Evolutionary conservation across 2,113 vertebrate genomes (phyloP).

Genomic region (Gracilinanus agilis): DNA sequence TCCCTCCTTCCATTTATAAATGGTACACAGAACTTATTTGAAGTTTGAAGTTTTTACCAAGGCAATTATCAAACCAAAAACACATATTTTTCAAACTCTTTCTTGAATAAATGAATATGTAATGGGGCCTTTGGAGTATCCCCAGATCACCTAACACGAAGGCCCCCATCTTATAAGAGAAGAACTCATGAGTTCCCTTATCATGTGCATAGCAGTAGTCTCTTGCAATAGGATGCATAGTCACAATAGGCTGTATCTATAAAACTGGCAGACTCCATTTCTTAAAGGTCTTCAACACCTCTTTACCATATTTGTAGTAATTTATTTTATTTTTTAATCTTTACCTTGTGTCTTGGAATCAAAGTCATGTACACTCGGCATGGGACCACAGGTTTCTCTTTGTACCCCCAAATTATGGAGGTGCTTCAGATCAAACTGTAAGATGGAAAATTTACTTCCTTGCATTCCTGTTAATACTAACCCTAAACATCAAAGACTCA

Average conservation of each 20-base stretch:
- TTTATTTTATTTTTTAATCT: too few species aligned
- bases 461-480: too few species aligned
- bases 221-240: background rate
- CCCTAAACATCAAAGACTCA: too few species aligned
- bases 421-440: too few species aligned
- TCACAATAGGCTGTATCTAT: background rate
- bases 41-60: slow-evolving; percentile 28
- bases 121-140: background rate
- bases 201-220: background rate
- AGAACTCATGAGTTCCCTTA: background rate
- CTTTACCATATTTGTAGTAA: too few species aligned
- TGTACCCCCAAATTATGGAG: too few species aligned
- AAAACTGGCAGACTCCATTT: background rate
- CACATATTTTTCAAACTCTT: slow-evolving; percentile 1
- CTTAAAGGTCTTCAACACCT: too few species aligned
- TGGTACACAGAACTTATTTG: background rate
- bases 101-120: background rate
- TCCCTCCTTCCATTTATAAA: background rate
- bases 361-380: too few species aligned
- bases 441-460: too few species aligned
- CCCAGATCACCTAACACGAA: background rate
- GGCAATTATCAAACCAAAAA: background rate
- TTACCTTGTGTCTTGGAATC: too few species aligned
- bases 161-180: background rate
- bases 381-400: too few species aligned